These are phyloP conservation scores for Amphiprion percula DNA, from an alignment of 2,113 vertebrate genomes.

Conservation along the genomic window DNA sequence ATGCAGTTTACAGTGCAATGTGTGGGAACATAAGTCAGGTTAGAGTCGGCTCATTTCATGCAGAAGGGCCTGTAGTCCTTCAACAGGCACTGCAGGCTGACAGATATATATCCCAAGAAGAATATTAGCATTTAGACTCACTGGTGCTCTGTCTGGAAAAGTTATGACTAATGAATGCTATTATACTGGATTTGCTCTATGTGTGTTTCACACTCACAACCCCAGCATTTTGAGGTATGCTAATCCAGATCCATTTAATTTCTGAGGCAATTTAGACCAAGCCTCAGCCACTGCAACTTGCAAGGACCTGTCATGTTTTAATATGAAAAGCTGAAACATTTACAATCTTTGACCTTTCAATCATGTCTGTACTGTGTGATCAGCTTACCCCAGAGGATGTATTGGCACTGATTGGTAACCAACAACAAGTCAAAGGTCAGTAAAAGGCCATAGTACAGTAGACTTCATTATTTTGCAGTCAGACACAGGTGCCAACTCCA, in stretches of 20 bases:
- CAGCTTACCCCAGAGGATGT: neutral
- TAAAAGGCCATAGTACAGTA: neutral
- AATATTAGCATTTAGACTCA: conserved; percentile 62
- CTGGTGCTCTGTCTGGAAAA: conserved; percentile 26
- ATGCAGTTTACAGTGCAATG: conserved; percentile 50
- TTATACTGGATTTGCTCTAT: conserved; percentile 23
- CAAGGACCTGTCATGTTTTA: neutral
- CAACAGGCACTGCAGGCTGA: conserved; percentile 16
- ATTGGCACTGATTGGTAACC: conserved; percentile 2
- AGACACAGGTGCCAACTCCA: neutral
- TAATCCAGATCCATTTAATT: conserved; percentile 26
- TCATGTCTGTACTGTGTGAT: neutral
- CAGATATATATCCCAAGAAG: conserved; percentile 46
- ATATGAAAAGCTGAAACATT: conserved; percentile 15
- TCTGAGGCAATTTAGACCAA: conserved; percentile 20
- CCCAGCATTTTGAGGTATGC: conserved; percentile 18
- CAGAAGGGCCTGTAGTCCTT: conserved; percentile 17
- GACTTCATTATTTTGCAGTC: neutral
- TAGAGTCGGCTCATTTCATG: conserved; percentile 39
- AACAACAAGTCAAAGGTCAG: conserved; percentile 8
- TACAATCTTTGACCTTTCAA: conserved; percentile 11
- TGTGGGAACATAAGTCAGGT: conserved; percentile 48
- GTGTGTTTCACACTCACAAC: conserved; percentile 19
- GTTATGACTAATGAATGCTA: conserved; percentile 54
- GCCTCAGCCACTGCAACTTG: conserved; percentile 16